Base-by-base conservation (phyloP, 2,888 invertebrate genomes). In the Teleogryllus oceanicus region DNA sequence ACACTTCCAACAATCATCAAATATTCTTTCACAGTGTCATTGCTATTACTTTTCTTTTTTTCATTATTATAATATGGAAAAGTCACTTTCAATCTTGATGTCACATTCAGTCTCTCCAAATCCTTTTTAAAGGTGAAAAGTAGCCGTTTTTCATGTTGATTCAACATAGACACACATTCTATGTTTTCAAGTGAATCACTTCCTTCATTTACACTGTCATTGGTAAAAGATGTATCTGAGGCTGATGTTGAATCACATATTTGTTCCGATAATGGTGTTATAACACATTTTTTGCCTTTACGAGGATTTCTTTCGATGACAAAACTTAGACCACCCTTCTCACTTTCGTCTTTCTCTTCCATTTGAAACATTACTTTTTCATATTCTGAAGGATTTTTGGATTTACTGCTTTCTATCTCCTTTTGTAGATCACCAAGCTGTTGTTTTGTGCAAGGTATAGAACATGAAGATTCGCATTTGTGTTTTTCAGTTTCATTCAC, bases 121-220 rank as follows among this genome's bases (percentile, higher is more conserved):
- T 62, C 62, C 62, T 62, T 62, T 62, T 62, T 62, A n/a, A 62
- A 62, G n/a, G 13, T 62, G 62, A 62, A n/a, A n/a, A 62, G 62
- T 62, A 62, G 16, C n/a, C n/a, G 13, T n/a, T 62, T 62, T 62
- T 62, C 62, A n/a, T 62, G 62, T 13, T 13, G 62, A 62, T 62
- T 62, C n/a, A 62, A 62, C 62, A 62, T 62, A 62, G 62, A 62
- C 11, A 62, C 10, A 62, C 62, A 62, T n/a, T 62, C 62, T 18
- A 62, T 13, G n/a, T 62, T 62, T n/a, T 13, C 62, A 62, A 13
- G 13, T 62, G 13, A 13, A 62, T n/a, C n/a, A n/a, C 13, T 62
- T n/a, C n/a, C 62, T 13, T 62, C 62, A 13, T 13, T n/a, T 18
- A n/a, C 62, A 62, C 3, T n/a, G 62, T 62, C 62, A 13, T 62